Conservation (phyloP, 2,797 vertebrate species). For the Pantherophis vulpinus region DNA sequence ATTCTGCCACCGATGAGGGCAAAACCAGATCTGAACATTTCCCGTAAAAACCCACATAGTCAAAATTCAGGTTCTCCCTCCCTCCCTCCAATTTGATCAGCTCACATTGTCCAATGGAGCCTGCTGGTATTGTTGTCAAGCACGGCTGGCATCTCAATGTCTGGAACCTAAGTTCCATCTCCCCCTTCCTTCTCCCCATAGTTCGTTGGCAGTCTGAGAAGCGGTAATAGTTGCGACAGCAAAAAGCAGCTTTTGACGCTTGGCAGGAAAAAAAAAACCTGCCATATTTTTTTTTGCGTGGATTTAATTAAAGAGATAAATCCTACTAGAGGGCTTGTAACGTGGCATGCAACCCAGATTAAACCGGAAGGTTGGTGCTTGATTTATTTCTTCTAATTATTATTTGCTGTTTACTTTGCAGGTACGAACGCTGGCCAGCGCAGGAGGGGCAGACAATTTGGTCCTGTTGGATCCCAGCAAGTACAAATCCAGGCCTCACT, state of each 20-base stretch:
- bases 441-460: conserved; percentile 94
- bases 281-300: no score
- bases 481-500: conserved; percentile 87
- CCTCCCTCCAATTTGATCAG: neutral
- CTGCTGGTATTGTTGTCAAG: no score
- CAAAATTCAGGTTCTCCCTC: neutral
- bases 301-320: neutral
- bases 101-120: neutral
- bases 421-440: conserved; percentile 96
- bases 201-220: no score
- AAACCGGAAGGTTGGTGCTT: neutral
- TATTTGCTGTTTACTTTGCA: conserved; percentile 57
- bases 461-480: conserved; percentile 91
- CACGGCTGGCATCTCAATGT: no score
- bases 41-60: rapidly evolving
- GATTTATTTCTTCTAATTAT: neutral
- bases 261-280: no score
- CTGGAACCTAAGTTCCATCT: no score
- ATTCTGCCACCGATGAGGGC: neutral
- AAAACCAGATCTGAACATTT: neutral
- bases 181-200: no score
- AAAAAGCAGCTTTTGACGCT: no score
- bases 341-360: neutral
- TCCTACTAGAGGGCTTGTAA: neutral
- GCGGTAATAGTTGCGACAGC: no score